Evolutionary conservation across 2,113 vertebrate species (phyloP), one percentile per base, ranked within the genome.

Genomic region (Micronycteris hirsuta): DNA sequence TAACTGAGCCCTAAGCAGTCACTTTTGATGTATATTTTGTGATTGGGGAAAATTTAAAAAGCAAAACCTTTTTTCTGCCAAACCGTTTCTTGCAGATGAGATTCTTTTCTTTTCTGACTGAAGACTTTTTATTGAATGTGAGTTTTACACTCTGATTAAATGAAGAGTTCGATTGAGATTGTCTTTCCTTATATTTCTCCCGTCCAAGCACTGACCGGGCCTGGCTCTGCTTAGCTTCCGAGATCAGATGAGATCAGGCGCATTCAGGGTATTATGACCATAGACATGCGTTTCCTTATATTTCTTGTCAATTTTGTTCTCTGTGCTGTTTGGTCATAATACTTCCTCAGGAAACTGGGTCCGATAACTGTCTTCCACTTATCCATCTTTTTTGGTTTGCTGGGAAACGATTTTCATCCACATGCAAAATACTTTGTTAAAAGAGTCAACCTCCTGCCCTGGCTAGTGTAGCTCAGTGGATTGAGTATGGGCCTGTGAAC

Each of bases 1-100:
- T 67, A 90, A 83, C 58, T 56, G 74, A 91, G 67, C 91, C 89
- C 74, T 81, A 91, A 96, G 94, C 93, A 82, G 86, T 67, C 22
- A 70, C 58, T 84, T 97, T 95, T 97, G 95, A 96, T 96, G 86
- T 96, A 92, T 92, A 58, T 76, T 97, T 96, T 97, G 93, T 93
- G 91, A 96, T 77, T 85, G 47, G 73, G 52, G 47, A 84, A 93
- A 73, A 81, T 58, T 92, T 81, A 76, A 84, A 89, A 63, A 85
- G 12, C 52, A 4, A 49, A 96, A 94, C 65, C 12, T 86, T 91
- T 94, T 58, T 77, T 88, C 70, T 94, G 36, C 33, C 56, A 65
- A 89, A 85, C 78, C 91, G 12, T 86, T 65, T 93, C 45, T 86
- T 91, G 28, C 24, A 85, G 78, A 97, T 96, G 89, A 95, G 70